Conservation (phyloP, 2,113 vertebrate genomes). For the Solenodon paradoxus region DNA sequence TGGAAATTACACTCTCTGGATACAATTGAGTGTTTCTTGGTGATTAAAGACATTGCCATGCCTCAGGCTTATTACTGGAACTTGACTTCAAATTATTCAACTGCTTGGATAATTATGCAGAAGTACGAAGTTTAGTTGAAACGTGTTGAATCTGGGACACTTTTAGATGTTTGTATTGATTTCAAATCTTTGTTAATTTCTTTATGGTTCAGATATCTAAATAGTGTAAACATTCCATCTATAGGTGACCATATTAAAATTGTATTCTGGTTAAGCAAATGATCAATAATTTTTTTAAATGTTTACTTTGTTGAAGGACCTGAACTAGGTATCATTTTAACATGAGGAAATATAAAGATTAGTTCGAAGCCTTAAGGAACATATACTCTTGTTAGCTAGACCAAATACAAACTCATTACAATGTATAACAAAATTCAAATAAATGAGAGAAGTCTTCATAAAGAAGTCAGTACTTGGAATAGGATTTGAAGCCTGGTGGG, state of each 20-base stretch:
- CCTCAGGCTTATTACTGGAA: slow-evolving; percentile 20
- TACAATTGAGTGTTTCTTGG: slow-evolving; percentile 53
- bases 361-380: not conserved
- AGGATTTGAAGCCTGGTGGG: not conserved
- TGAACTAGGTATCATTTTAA: not conserved
- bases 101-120: slow-evolving; percentile 1
- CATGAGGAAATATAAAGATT: not conserved
- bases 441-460: not conserved
- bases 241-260: not conserved
- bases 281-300: not conserved
- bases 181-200: slow-evolving; percentile 48
- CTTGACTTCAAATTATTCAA: slow-evolving; percentile 48
- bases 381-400: not conserved
- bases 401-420: slow-evolving; percentile 9
- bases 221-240: slow-evolving; percentile 7
- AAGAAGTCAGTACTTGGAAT: slow-evolving; percentile 14
- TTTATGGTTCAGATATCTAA: slow-evolving; percentile 47
- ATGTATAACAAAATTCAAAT: not conserved
- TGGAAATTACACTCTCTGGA: not conserved
- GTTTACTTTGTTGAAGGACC: not conserved
- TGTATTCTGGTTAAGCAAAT: slow-evolving; percentile 20
- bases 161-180: slow-evolving; percentile 53
- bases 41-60: slow-evolving; percentile 54
- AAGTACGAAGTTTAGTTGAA: slow-evolving; percentile 33
- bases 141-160: slow-evolving; percentile 26